Conservation (phyloP, 2,888 invertebrate genomes). For the Heliconius ethilla region DNA sequence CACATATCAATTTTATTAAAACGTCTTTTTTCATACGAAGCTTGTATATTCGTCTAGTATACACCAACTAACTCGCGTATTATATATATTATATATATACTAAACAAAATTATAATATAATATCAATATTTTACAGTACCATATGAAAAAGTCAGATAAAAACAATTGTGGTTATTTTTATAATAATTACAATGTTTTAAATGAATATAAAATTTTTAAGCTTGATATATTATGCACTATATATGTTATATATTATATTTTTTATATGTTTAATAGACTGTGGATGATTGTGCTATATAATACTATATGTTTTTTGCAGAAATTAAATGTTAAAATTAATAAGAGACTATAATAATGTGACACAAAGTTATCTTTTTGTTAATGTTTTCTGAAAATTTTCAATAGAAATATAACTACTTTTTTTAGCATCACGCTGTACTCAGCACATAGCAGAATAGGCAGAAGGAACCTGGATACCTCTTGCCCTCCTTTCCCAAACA, state of each 20-base stretch:
- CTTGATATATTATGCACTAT: neutral
- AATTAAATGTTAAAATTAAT: neutral
- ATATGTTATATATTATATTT: neutral
- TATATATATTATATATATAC: conserved; percentile 46
- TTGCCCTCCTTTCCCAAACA: too few relatives aligned
- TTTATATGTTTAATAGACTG: neutral
- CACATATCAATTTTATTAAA: conserved; percentile 81
- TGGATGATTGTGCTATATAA: conserved; percentile 11
- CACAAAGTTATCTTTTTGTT: neutral
- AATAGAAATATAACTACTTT: neutral
- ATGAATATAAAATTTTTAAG: neutral
- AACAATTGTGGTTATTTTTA: neutral
- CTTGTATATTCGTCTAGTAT: conserved; percentile 79
- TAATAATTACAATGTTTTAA: neutral
- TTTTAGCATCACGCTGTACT: too few relatives aligned
- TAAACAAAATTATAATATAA: neutral
- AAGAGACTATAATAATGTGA: too few relatives aligned
- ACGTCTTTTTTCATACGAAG: conserved; percentile 76
- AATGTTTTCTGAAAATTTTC: neutral
- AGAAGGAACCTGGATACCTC: too few relatives aligned
- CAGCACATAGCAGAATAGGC: too few relatives aligned
- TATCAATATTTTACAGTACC: conserved; percentile 1
- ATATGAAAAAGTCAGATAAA: neutral
- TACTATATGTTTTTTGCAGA: neutral
- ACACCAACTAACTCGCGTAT: conserved; percentile 75